Base-by-base conservation (phyloP, 2,888 invertebrate species). In the Drosophila niveifrons region DNA sequence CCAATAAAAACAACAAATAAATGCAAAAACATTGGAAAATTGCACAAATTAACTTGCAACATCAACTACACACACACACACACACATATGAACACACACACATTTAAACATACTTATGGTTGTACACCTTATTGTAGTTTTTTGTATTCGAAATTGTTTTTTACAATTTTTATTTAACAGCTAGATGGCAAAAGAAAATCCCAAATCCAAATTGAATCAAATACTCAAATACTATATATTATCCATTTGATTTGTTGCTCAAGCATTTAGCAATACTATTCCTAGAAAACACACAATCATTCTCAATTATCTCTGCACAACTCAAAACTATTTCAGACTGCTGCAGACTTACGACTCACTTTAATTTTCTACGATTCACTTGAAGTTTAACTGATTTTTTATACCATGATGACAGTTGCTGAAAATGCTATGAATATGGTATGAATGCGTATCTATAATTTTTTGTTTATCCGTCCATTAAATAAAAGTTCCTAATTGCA, bases 401-500 rank as follows among this genome's bases (percentile, higher is more conserved):
- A 29, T 8, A 41, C 29, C 18, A 51, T 23, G 31, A 46, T 46
- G 18, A 52, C 52, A 66, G 36, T 13, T 56, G 34, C 15, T 29
- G n/a, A 58, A 10, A 28, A 9, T 56, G 34, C 15, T 23, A 58
- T 13, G 23, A 10, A 50, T 23, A 23, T 43, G 59, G 55, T 55
- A 41, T 23, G 47, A 15, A 43, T 28, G 50, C 53, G 66, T 65
- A 70, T 75, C 75, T 73, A 82, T 80, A 73, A 76, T 88, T 90
- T 86, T 90, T 82, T 79, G 75, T 78, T 91, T 91, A 91, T 91
- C 90, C 90, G 91, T 91, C 90, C 90, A 91, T 90, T 72, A 78
- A 84, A 43, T 31, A 75, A 76, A 83, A 89, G 89, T 90, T 90
- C 89, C 89, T 90, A 90, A 82, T 85, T 74, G 78, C 84, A 84